phyloP scores from a whole-genome alignment of 2,797 vertebrate genomes.

The Perdix hodgsoniae region DNA sequence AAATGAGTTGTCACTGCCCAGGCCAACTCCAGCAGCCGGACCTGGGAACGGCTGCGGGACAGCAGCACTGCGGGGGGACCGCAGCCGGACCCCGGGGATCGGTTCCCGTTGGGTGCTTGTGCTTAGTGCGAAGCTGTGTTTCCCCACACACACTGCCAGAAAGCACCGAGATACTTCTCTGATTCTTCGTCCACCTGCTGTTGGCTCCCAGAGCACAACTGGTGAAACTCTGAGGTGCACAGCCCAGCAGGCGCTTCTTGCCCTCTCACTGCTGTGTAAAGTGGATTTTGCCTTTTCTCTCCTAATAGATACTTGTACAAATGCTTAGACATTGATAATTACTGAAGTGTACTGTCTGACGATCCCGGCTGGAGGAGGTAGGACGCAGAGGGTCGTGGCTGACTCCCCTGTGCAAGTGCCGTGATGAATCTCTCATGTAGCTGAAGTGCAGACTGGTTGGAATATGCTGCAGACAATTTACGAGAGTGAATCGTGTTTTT shows the following conservation, averaged over 20 bases:
- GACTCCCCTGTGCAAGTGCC: conserved; percentile 73
- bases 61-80: conserved; percentile 56
- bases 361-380: conserved; percentile 77
- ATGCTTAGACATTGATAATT: conserved; percentile 66
- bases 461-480: conserved; percentile 99
- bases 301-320: background rate
- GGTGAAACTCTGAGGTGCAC: conserved; percentile 17
- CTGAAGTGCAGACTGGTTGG: conserved; percentile 91
- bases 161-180: conserved; percentile 68
- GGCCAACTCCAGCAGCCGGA: conserved; percentile 82
- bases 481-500: conserved; percentile 98
- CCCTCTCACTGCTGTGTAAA: background rate
- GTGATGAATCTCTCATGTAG: conserved; percentile 86
- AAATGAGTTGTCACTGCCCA: conserved; percentile 90
- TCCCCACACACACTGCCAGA: conserved; percentile 11
- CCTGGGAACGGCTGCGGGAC: background rate
- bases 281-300: background rate
- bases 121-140: conserved; percentile 56
- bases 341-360: conserved; percentile 58
- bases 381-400: conserved; percentile 75
- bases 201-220: conserved; percentile 69
- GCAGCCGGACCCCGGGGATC: conserved; percentile 59
- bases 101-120: conserved; percentile 58
- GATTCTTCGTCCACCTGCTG: conserved; percentile 80
- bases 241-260: background rate